Base-by-base conservation (phyloP, 2,888 invertebrate species). In the Agonopterix subpropinquella region DNA sequence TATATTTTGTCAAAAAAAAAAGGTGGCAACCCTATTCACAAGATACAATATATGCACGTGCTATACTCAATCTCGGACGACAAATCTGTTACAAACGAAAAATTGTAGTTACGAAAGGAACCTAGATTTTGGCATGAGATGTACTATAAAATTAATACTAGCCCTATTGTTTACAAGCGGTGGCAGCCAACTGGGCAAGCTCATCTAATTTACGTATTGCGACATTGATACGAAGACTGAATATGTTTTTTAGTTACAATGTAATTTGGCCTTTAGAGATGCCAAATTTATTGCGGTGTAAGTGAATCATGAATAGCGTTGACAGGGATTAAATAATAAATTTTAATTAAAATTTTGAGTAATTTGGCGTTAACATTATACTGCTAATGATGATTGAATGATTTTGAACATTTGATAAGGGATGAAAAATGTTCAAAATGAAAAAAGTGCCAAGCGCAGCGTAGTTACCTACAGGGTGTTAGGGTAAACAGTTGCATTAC, bases 71-170 rank as follows among this genome's bases (percentile, higher is more conserved):
- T 39, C 39, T 39, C n/a, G 10, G 39, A 9, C 39, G 39, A n/a
- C 39, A 39, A 39, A n/a, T 39, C 9, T 39, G n/a, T n/a, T n/a
- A 39, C 39, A n/a, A 39, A n/a, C 39, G 39, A 9, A n/a, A 28
- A 28, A 28, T 28, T 28, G 28, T 28, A 28, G 48, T 43, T 51
- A 47, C 53, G 53, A 53, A 51, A 53, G 45, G 47, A 47, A 48
- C 47, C 47, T 42, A 47, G 36, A 41, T 51, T 52, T 67, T 65
- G 66, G 65, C 66, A 63, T 53, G 43, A 45, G 43, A 36, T 44
- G 47, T 54, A 57, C 56, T 53, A 60, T 65, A 61, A 64, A 60
- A 58, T 61, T 61, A 62, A 64, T 59, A 59, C 59, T 49, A 52
- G 28, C 28, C 11, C 62, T 57, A 67, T 67, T 67, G 67, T 67